phyloP scores from a whole-genome alignment of 2,797 vertebrate genomes.

The Scolopax rusticola region DNA sequence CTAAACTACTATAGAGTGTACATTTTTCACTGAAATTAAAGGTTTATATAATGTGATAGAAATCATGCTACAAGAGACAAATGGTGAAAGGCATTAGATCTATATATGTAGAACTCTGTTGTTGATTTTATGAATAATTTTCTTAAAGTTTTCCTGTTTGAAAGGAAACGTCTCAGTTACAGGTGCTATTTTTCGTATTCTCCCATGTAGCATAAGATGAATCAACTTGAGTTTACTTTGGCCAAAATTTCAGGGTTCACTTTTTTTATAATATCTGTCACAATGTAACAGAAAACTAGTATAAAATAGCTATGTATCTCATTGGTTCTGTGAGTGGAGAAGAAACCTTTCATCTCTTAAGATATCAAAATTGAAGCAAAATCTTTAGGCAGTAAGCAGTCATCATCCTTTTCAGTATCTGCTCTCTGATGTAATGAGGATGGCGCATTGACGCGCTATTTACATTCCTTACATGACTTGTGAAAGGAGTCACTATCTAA shows the following conservation, averaged over 20 bases:
- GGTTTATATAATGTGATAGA: background rate
- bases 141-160: background rate
- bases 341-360: background rate
- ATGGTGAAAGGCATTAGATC: background rate
- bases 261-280: background rate
- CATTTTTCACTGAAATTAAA: constrained; percentile 6
- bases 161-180: background rate
- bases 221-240: background rate
- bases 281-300: fast-evolving
- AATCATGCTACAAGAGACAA: background rate
- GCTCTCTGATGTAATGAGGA: background rate
- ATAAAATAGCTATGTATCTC: background rate
- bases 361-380: background rate
- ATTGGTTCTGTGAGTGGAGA: background rate
- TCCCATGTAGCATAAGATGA: background rate
- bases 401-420: background rate
- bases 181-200: background rate
- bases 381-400: background rate
- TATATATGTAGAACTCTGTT: background rate
- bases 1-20: background rate
- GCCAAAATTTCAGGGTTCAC: background rate
- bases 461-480: background rate
- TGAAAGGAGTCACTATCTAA: background rate
- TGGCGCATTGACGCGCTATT: background rate
- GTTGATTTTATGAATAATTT: background rate